Conservation (phyloP, 2,888 invertebrate species). For the Nemoura dubitans region DNA sequence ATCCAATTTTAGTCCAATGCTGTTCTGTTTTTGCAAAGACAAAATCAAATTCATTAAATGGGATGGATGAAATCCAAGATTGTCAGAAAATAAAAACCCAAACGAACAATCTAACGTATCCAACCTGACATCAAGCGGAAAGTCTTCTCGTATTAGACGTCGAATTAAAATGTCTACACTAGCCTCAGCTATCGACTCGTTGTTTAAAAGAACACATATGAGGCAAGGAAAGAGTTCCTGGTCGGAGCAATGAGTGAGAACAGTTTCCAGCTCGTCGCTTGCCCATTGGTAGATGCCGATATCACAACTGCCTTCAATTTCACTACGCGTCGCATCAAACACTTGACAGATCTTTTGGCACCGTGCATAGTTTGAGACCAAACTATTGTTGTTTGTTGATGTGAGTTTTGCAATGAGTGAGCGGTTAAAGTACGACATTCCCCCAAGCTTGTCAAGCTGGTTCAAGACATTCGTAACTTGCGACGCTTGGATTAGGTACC, state of each 20-base stretch:
- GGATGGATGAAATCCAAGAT: not conserved
- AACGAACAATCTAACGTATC: not conserved
- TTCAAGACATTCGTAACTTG: not conserved
- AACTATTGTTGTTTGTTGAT: not conserved
- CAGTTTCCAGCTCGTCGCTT: not conserved
- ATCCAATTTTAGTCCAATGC: not conserved
- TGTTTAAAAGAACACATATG: not conserved
- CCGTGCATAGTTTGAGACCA: not conserved
- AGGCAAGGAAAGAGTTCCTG: slow-evolving; percentile 27
- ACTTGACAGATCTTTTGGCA: slow-evolving; percentile 16
- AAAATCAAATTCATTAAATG: slow-evolving; percentile 13
- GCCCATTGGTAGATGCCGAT: slow-evolving; percentile 35
- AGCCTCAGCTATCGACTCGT: not conserved
- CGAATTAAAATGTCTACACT: not conserved
- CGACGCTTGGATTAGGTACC: not conserved
- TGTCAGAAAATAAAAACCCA: slow-evolving; percentile 13
- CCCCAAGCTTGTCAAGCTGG: not conserved
- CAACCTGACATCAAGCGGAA: not conserved
- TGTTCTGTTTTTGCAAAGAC: not conserved
- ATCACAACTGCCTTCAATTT: not conserved
- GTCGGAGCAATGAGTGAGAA: slow-evolving; percentile 20
- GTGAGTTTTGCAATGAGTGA: not conserved
- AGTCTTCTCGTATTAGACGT: not conserved
- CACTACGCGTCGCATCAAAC: not conserved
- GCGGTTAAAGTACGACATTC: not conserved